Base-by-base conservation (phyloP, 1,140 invertebrate genomes). In the Aphelinus certus region DNA sequence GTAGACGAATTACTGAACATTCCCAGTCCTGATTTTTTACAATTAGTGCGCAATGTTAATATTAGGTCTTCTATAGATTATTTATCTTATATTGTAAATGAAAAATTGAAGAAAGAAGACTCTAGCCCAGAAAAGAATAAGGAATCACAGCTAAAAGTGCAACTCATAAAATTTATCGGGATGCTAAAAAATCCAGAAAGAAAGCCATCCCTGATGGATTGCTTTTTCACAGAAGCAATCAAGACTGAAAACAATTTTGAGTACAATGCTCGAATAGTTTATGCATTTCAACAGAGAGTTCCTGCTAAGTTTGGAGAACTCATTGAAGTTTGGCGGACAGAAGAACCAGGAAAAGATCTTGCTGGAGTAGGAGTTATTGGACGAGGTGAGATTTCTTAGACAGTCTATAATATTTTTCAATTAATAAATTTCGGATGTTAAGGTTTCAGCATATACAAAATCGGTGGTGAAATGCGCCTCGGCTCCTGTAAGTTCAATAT, bases 391-490 rank as follows among this genome's bases (percentile, higher is more conserved):
- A 65, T 49, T 75, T 64, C 55, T 48, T 71, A 51, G 5, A 42
- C 4, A 49, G 9, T 3, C 67, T 55, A 48, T 42, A 71, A 67
- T 4, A 47, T 49, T 65, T 67, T 57, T 49, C 48, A 53, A 46
- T 63, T 55, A 2, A 56, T 45, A 64, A 64, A 1, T 64, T 48
- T 45, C 48, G 3, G 0, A 73, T 70, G 58, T 67, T 47, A 57
- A 81, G 80, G 78, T 53, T 80, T 80, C 46, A 77, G 74, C 65
- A 70, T 81, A 70, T 81, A 80, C 63, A 71, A 79, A 43, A 76
- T 81, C 51, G 80, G 80, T 46, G 80, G 80, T n/a, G 80, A 80
- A 51, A 60, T 78, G 43, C 76, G 80, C 10, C 45, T 80, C 1
- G 79, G 78, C 46, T 76, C 78, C 3, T 77, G 77, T 47, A 77